Percentiles rank a stretch among this genome's conserved stretches.
phyloP scores from a whole-genome alignment of 2,113 vertebrate species.

The Xenus cinereus region DNA sequence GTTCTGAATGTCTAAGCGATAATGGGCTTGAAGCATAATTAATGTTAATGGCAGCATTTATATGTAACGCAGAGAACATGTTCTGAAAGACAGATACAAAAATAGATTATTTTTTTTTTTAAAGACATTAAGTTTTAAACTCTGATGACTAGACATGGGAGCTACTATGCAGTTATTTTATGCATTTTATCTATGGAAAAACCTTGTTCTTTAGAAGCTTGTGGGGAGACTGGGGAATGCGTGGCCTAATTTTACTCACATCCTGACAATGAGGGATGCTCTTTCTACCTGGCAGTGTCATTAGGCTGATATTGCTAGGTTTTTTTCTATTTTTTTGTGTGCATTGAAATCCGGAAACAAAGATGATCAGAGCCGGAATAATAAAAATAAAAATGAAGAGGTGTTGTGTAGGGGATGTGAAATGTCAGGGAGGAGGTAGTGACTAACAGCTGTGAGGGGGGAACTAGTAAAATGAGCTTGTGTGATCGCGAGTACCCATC shows the following conservation, averaged over 20 bases:
- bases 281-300: neutral
- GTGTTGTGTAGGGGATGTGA: neutral
- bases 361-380: neutral
- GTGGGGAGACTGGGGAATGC: neutral
- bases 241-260: neutral
- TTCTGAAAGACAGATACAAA: neutral
- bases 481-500: rapidly evolving
- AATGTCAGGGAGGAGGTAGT: neutral
- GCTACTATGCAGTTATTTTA: neutral
- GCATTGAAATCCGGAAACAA: neutral
- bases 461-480: neutral
- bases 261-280: neutral
- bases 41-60: neutral
- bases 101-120: neutral
- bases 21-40: neutral
- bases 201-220: neutral
- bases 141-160: neutral
- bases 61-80: neutral
- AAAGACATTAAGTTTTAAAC: neutral
- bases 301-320: neutral
- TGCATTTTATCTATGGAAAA: neutral
- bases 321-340: neutral
- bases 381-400: neutral
- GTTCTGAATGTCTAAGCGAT: neutral
- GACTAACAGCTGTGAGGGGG: neutral